Percentiles rank a stretch among this genome's conserved stretches.
These are phyloP conservation scores for Callaeas wilsoni DNA, from an alignment of 2,113 vertebrate genomes.

Conservation along the genomic window DNA sequence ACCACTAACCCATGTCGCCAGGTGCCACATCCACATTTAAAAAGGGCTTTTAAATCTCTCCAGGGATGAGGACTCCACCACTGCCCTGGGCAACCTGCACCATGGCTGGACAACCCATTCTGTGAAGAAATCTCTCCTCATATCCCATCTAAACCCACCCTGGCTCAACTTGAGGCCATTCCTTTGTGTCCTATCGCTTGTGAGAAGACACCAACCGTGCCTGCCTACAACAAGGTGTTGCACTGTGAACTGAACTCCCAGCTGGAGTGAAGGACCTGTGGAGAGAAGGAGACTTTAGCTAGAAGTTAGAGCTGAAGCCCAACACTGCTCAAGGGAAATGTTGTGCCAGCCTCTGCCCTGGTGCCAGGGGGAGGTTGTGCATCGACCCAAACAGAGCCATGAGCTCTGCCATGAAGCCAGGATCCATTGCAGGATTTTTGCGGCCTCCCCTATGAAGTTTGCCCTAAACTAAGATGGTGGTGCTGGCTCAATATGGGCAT, in stretches of 20 bases:
- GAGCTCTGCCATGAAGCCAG: neutral
- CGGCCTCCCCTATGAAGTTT: neutral
- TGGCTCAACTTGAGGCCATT: accelerated
- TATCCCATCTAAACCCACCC: neutral
- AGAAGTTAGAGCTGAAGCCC: neutral
- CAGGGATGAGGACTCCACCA: no score
- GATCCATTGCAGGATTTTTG: neutral
- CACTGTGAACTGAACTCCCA: neutral
- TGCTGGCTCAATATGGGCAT: neutral
- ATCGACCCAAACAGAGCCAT: neutral
- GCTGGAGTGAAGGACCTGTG: neutral
- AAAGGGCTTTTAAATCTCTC: neutral
- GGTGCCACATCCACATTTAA: neutral
- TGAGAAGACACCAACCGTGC: neutral
- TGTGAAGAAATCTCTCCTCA: neutral
- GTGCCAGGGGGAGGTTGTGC: accelerated
- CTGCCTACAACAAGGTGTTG: neutral
- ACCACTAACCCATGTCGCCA: neutral
- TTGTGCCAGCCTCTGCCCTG: neutral
- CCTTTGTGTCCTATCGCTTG: neutral
- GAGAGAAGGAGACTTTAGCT: neutral
- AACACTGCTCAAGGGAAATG: accelerated
- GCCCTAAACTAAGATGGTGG: neutral
- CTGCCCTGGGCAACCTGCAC: neutral
- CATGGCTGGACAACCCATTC: neutral